Evolutionary conservation across 2,113 vertebrate genomes (phyloP).

Genomic region (Hoplias malabaricus): DNA sequence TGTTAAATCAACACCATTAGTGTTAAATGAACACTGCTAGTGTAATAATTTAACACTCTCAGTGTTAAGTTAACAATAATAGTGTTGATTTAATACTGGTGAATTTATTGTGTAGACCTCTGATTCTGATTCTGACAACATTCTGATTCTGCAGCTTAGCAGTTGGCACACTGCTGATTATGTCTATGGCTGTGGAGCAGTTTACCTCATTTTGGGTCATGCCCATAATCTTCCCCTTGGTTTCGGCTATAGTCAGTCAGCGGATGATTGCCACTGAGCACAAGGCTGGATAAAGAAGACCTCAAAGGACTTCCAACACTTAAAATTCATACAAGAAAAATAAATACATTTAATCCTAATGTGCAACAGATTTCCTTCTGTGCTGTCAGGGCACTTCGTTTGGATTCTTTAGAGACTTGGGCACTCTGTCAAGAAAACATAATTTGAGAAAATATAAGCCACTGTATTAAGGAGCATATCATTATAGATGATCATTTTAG

Average conservation of each 20-base stretch:
- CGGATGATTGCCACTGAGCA: neutral
- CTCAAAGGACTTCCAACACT: constrained; percentile 23
- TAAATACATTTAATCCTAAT: constrained; percentile 44
- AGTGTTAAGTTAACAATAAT: too few relatives aligned
- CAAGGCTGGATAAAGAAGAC: constrained; percentile 30
- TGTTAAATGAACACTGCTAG: too few relatives aligned
- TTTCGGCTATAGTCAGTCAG: neutral
- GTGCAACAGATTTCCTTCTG: constrained; percentile 9
- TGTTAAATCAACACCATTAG: too few relatives aligned
- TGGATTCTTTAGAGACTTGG: neutral
- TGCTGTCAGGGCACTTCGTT: neutral
- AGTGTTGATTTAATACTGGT: too few relatives aligned
- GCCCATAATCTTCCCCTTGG: constrained; percentile 12
- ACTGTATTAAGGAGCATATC: neutral
- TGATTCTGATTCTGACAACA: constrained; percentile 5
- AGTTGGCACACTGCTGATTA: neutral
- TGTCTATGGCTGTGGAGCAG: constrained; percentile 20
- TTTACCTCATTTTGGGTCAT: constrained; percentile 23
- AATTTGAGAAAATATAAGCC: neutral
- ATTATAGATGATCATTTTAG: neutral
- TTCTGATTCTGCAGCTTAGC: neutral
- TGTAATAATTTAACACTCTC: too few relatives aligned
- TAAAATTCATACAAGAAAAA: constrained; percentile 41
- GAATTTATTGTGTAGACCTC: too few relatives aligned
- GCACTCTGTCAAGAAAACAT: neutral